Conservation (phyloP, 2,797 vertebrate species). For the Carcharodon carcharias region DNA sequence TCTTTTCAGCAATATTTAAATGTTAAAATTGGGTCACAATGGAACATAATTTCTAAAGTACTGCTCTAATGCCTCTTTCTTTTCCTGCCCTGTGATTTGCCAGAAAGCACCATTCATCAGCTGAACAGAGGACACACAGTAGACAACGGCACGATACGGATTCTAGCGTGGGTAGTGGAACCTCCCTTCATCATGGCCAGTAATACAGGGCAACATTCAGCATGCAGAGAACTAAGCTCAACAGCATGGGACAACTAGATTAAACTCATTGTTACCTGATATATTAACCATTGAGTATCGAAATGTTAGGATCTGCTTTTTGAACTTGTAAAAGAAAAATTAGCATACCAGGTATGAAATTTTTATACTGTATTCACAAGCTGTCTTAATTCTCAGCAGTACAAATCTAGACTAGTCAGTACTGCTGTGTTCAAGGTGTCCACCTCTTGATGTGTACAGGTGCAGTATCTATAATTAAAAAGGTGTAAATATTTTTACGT, state of each 20-base stretch:
- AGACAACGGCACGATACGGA: not conserved
- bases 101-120: conserved; percentile 40
- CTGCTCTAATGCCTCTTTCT: not conserved
- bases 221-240: conserved; percentile 40
- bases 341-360: not conserved
- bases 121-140: not conserved
- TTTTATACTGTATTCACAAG: not conserved
- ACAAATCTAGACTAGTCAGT: not conserved
- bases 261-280: too few relatives aligned
- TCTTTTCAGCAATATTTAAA: too few relatives aligned
- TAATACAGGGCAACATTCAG: not conserved
- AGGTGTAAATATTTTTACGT: not conserved
- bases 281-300: too few relatives aligned
- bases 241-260: not conserved
- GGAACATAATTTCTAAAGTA: not conserved
- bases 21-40: too few relatives aligned
- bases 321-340: too few relatives aligned
- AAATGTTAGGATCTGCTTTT: too few relatives aligned
- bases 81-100: not conserved
- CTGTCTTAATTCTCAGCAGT: not conserved
- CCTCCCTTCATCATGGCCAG: conserved; percentile 11
- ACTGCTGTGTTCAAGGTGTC: not conserved
- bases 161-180: conserved; percentile 38
- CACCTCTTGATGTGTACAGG: not conserved
- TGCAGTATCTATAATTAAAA: not conserved